Percentiles rank a stretch among this genome's conserved stretches.
phyloP scores from a whole-genome alignment of 2,797 vertebrate genomes.

The Spheniscus humboldti region DNA sequence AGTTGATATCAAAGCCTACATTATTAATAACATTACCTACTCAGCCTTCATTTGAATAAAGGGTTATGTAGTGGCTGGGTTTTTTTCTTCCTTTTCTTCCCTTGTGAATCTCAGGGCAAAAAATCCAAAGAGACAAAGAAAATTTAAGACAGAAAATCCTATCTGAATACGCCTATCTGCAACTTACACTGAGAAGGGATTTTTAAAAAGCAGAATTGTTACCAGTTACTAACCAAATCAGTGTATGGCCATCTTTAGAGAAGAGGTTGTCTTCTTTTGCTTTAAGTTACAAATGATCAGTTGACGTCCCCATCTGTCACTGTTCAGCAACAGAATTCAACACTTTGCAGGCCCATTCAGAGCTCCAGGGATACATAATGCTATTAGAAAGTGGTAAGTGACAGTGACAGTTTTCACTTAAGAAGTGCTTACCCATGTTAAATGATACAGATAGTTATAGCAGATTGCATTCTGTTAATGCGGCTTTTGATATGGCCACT shows the following conservation, averaged over 20 bases:
- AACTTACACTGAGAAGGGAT: neutral
- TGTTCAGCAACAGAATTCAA: neutral
- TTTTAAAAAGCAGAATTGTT: neutral
- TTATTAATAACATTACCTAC: slow-evolving; percentile 26
- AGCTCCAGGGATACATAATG: neutral
- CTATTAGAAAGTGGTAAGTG: slow-evolving; percentile 10
- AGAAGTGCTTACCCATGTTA: neutral
- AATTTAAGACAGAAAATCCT: neutral
- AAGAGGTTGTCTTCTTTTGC: neutral
- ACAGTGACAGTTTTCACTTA: slow-evolving; percentile 9
- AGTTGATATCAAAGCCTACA: slow-evolving; percentile 14
- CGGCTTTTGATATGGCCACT: slow-evolving; percentile 73
- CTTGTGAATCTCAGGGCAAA: neutral
- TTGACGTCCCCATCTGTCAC: slow-evolving; percentile 5
- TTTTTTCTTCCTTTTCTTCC: neutral
- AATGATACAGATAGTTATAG: slow-evolving; percentile 62
- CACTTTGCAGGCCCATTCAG: neutral
- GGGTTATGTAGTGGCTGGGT: neutral
- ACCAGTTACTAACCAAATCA: neutral
- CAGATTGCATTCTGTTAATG: slow-evolving; percentile 69
- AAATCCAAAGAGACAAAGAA: neutral
- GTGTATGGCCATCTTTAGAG: neutral
- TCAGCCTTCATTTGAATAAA: slow-evolving; percentile 26
- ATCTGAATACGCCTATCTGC: neutral
- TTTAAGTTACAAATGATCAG: neutral